Percentiles rank a stretch among this genome's conserved stretches.
Evolutionary conservation across 2,888 invertebrate species (phyloP).

Genomic region (Cantharis lateralis): DNA sequence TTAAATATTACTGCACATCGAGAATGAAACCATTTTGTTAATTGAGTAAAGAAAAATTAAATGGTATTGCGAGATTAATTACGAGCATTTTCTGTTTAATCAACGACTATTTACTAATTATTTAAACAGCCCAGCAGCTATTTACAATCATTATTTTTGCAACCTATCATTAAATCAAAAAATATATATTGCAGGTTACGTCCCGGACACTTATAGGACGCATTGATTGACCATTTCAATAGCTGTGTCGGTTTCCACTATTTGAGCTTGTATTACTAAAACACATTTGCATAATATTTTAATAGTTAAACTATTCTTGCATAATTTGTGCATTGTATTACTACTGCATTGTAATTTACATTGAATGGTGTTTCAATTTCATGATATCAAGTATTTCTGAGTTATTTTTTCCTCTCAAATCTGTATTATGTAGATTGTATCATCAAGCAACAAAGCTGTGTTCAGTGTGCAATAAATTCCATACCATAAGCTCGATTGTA

Average conservation of each 20-base stretch:
- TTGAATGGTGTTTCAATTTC: not conserved
- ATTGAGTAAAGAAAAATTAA: conserved; percentile 2
- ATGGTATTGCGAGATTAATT: not conserved
- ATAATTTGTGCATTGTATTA: not conserved
- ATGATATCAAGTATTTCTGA: not conserved
- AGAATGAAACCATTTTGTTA: conserved; percentile 12
- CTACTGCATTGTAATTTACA: not conserved
- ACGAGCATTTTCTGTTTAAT: not conserved
- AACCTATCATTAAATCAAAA: not conserved
- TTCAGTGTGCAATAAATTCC: not conserved
- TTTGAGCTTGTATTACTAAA: not conserved
- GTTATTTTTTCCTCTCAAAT: not conserved
- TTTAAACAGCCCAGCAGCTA: not conserved
- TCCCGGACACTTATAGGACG: not conserved
- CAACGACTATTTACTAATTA: not conserved
- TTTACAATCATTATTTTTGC: not conserved
- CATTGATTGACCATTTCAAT: not conserved
- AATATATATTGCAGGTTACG: not conserved
- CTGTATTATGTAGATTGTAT: not conserved
- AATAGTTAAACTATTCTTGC: not conserved
- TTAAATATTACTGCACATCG: conserved; percentile 15
- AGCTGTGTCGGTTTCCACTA: not conserved
- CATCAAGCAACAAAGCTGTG: not conserved
- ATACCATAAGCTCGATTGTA: not conserved
- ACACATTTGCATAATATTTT: not conserved